A percentile compares a stretch with the other conserved stretches of the same genome.
Conservation (phyloP, 2,797 vertebrate genomes). For the Hydrocynus forskahlii region DNA sequence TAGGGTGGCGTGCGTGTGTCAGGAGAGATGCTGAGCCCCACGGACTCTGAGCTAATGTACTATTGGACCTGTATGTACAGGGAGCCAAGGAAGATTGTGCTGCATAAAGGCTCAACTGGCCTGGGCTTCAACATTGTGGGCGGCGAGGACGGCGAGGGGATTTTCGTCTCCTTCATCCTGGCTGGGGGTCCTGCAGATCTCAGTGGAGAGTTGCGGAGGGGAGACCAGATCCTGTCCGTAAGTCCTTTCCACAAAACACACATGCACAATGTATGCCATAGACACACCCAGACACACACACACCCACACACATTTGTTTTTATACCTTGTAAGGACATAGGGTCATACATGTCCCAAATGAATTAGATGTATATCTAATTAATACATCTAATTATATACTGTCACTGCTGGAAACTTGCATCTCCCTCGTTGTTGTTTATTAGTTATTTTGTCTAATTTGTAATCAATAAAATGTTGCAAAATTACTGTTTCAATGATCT, state of each 20-base stretch:
- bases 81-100: conserved; percentile 88
- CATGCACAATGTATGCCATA: background rate
- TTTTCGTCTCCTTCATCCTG: conserved; percentile 97
- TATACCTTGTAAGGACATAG: no score
- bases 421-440: no score
- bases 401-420: no score
- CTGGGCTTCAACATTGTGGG: conserved; percentile 98
- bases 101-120: conserved; percentile 95
- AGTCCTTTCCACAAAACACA: conserved; percentile 66
- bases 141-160: conserved; percentile 97
- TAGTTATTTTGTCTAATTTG: no score
- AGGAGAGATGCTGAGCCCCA: conserved; percentile 73
- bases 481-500: no score
- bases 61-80: conserved; percentile 81
- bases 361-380: no score
- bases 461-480: no score
- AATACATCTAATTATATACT: no score
- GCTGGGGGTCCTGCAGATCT: conserved; percentile 96
- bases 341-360: no score
- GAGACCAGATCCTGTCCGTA: conserved; percentile 96
- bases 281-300: background rate
- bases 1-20: conserved; percentile 41
- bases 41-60: conserved; percentile 78
- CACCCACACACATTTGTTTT: no score
- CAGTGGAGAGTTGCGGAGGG: conserved; percentile 92